Evolutionary conservation across 1,140 invertebrate species (phyloP).

Genomic region (Euschistus heros): DNA sequence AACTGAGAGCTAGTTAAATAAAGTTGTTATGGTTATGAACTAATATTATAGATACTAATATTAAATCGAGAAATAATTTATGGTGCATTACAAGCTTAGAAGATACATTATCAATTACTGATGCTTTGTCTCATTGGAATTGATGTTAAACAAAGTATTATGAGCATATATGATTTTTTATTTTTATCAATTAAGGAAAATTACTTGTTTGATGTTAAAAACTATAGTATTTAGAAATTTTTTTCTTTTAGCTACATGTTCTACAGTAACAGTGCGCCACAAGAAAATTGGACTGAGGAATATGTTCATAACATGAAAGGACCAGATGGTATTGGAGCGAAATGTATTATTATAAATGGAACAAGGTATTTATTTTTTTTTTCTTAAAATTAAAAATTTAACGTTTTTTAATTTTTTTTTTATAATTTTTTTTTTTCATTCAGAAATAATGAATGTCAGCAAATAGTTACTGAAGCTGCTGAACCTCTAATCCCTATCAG

Average conservation of each 20-base stretch:
- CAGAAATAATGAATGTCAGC: conserved; percentile 14
- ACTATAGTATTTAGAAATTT: neutral
- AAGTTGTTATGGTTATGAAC: too few relatives aligned
- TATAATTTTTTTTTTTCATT: conserved; percentile 1
- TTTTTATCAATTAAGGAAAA: too few relatives aligned
- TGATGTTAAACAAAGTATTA: too few relatives aligned
- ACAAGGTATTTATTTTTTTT: conserved; percentile 10
- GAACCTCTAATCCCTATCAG: neutral
- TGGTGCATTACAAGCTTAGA: too few relatives aligned
- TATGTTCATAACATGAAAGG: conserved; percentile 23
- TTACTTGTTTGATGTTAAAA: too few relatives aligned
- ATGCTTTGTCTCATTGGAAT: too few relatives aligned
- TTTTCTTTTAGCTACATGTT: conserved; percentile 28
- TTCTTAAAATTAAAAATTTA: conserved; percentile 1
- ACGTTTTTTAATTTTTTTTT: neutral
- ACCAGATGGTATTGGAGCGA: conserved; percentile 25
- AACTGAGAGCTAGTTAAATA: too few relatives aligned
- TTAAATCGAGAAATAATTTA: too few relatives aligned
- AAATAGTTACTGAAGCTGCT: neutral
- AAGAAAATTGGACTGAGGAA: neutral
- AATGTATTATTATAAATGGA: conserved; percentile 20
- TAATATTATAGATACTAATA: too few relatives aligned
- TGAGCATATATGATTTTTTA: too few relatives aligned
- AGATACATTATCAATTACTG: too few relatives aligned
- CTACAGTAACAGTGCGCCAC: conserved; percentile 14